Evolutionary conservation across 2,797 vertebrate species (phyloP).

Genomic region (Poecilia wingei): DNA sequence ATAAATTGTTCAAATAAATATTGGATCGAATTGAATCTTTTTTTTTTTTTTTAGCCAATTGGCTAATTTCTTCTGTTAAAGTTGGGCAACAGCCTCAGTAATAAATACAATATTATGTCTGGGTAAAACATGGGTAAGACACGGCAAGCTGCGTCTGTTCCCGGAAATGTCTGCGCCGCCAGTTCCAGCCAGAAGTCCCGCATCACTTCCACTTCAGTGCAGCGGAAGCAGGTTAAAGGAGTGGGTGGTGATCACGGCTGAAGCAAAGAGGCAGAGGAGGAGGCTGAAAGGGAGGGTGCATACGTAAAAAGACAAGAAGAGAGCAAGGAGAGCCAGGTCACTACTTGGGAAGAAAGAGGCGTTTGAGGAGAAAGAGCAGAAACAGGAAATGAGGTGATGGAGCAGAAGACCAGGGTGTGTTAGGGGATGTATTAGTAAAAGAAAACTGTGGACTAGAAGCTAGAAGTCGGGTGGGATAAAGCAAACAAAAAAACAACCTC

Average conservation of each 20-base stretch:
- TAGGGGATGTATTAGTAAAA: background rate
- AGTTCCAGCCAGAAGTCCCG: constrained; percentile 50
- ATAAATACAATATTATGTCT: background rate
- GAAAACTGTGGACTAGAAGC: background rate
- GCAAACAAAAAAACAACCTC: background rate
- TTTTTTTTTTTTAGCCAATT: background rate
- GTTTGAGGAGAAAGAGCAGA: background rate
- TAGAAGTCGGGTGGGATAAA: background rate
- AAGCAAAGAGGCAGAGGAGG: constrained; percentile 27
- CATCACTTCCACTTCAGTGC: constrained; percentile 44
- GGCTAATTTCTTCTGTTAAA: constrained; percentile 2
- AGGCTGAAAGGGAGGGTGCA: constrained; percentile 33
- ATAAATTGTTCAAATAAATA: background rate
- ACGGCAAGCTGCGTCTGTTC: constrained; percentile 29
- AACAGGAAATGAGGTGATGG: background rate
- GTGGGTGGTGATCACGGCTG: constrained; percentile 51
- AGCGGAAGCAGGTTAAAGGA: constrained; percentile 46
- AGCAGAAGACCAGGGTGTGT: background rate
- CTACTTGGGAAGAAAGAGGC: background rate
- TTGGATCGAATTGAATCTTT: background rate
- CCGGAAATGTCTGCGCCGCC: constrained; percentile 28
- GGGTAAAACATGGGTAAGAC: constrained; percentile 15
- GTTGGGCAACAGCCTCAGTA: constrained; percentile 5
- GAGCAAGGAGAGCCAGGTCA: constrained; percentile 12
- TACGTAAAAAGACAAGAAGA: constrained; percentile 32